These are phyloP conservation scores for Cyrtonyx montezumae DNA, from an alignment of 2,113 vertebrate genomes.

Conservation along the genomic window DNA sequence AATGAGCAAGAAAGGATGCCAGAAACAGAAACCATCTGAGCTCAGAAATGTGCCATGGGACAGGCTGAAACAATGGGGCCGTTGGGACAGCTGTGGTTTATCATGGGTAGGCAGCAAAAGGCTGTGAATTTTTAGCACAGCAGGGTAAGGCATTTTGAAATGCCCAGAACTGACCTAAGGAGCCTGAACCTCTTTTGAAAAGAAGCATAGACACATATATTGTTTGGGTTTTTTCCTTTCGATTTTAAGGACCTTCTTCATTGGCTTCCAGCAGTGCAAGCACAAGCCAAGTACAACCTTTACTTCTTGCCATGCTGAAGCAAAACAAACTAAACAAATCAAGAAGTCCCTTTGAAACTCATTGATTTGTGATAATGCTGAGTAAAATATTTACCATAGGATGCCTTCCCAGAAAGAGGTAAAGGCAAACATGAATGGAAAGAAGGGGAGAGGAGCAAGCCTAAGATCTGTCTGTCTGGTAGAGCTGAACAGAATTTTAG, in stretches of 20 bases:
- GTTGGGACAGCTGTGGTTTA: neutral
- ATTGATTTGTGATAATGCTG: neutral
- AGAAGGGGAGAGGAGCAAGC: neutral
- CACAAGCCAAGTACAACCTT: neutral
- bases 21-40: neutral
- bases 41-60: neutral
- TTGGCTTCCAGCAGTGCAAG: neutral
- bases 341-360: neutral
- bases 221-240: neutral
- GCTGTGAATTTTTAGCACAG: neutral
- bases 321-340: neutral
- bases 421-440: neutral
- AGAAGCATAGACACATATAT: rapidly evolving
- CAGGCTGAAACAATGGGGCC: rapidly evolving
- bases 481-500: neutral
- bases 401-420: neutral
- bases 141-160: neutral
- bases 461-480: neutral
- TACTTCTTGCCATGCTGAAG: neutral
- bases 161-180: neutral
- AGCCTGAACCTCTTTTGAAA: neutral
- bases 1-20: neutral
- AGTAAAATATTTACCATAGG: neutral
- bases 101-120: neutral
- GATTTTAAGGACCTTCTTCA: neutral